A percentile compares a stretch with the other conserved stretches of the same genome.
These are phyloP conservation scores for Nysson spinosus DNA, from an alignment of 2,888 invertebrate species.

Conservation along the genomic window DNA sequence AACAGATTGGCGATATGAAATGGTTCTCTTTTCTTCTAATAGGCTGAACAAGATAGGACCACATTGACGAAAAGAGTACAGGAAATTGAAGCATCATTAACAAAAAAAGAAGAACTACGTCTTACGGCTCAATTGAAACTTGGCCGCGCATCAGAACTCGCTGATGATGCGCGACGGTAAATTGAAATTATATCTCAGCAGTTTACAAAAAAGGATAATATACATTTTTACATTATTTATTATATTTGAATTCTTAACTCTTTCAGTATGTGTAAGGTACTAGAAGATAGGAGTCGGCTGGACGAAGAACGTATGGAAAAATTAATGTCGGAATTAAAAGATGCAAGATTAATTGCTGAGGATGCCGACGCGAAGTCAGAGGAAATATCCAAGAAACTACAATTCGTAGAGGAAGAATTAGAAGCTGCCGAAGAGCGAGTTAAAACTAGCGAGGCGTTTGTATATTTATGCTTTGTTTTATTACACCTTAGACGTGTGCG, in stretches of 20 bases:
- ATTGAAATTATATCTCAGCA: not conserved
- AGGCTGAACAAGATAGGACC: constrained; percentile 83
- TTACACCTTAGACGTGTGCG: not conserved
- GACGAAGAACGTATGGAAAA: constrained; percentile 84
- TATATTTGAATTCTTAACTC: too few relatives aligned
- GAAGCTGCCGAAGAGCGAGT: constrained; percentile 85
- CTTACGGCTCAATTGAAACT: constrained; percentile 82
- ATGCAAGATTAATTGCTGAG: constrained; percentile 84
- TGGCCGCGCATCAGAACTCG: constrained; percentile 84
- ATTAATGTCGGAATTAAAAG: constrained; percentile 83
- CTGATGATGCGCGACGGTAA: constrained; percentile 86
- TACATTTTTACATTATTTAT: not conserved
- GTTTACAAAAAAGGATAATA: not conserved
- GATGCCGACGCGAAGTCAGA: constrained; percentile 86
- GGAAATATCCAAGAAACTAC: constrained; percentile 84
- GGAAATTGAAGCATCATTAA: constrained; percentile 83
- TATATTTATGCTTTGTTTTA: constrained; percentile 23
- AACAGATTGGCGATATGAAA: too few relatives aligned
- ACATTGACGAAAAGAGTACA: constrained; percentile 83
- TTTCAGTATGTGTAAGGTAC: constrained; percentile 81
- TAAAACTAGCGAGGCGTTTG: constrained; percentile 82
- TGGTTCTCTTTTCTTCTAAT: not conserved
- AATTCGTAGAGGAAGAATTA: constrained; percentile 84
- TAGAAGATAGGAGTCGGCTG: constrained; percentile 82
- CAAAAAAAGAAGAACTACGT: constrained; percentile 83